Evolutionary conservation across 30 jellyfish, hydroid and myxozoan genomes (phyloP), one percentile per base, ranked within the genome.

Genomic region (Phacellophora camtschatica): DNA sequence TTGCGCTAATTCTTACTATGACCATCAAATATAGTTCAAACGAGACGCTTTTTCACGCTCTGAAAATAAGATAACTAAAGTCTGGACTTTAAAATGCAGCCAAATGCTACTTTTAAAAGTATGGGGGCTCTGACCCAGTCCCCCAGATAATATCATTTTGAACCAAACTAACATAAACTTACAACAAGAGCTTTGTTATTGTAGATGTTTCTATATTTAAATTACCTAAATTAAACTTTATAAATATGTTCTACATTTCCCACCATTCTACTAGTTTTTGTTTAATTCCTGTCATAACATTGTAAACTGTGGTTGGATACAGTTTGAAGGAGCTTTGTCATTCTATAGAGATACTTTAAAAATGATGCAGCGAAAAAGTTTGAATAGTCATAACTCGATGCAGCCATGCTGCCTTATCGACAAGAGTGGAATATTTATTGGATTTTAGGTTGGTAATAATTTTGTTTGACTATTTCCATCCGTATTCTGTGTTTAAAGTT

Each of bases 231-330:
- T 48, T 19, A 8, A 48, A 69, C 81, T 33, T 66, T 66, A 68
- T 66, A 28, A 66, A 66, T 7, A 66, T 3, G 70, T n/a, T n/a
- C n/a, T 59, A 59, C 59, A 59, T 59, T 25, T 59, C 56, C 25
- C 48, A 59, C 74, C 13, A 59, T 36, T 18, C 56, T 59, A 55
- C 69, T 55, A 59, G 74, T 16, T 59, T 59, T 59, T 59, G 74
- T 31, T 59, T 25, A 59, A 59, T 59, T 59, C 74, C 56, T 31
- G 35, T 12, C 74, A 59, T 42, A 59, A 59, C 74, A 59, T 4
- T 59, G 74, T 25, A 7, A 59, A 59, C 74, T 59, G 74, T 59
- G 74, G 74, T 59, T 24, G 59, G 74, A 59, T 59, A 59, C 74
- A 59, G 56, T 59, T 59, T 19, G 42, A 59, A 59, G 56, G 74